Base-by-base conservation (phyloP, 1,140 invertebrate species). In the Apolygus lucorum region DNA sequence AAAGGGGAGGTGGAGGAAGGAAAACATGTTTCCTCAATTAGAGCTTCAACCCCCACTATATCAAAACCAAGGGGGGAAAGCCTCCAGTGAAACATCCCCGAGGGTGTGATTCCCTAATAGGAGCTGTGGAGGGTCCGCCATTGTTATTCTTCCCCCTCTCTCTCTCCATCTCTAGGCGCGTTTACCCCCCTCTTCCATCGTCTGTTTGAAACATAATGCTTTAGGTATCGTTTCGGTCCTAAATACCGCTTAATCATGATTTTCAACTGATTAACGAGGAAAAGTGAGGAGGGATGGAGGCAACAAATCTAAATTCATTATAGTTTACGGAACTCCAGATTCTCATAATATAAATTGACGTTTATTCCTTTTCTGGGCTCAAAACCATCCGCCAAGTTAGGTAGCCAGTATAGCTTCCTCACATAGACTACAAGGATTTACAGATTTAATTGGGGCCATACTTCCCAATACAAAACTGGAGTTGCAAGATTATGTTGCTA, bases 91-190 rank as follows among this genome's bases (percentile, higher is more conserved):
- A 59, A 59, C 54, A 59, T 59, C 54, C 54, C 54, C 54, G 11
- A 24, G 54, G 54, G 54, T 59, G 54, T 59, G 54, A 59, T 59
- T 59, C 54, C 54, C 54, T 59, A 59, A 59, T 59, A 59, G 54
- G 54, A 59, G 54, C 54, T 22, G 13, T 4, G 54, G 22, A 22
- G 54, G 13, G 22, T 17, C 54, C 54, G 54, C 54, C 54, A 59
- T 59, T 59, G 54, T 49, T 59, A 13, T 21, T 17, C 54, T 21
- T 59, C 4, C 54, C 54, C 54, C 22, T 59, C 54, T 14, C 54
- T 4, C 11, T 59, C 22, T 22, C 11, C 22, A 8, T 8, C 22
- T 14, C 54, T 13, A 59, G 11, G 13, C 54, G 8, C 34, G 34
- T 17, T 49, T 49, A 8, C 34, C 17, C 34, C 17, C 17, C 34